Base-by-base conservation (phyloP, 2,113 vertebrate genomes). In the Spheniscus mendiculus region DNA sequence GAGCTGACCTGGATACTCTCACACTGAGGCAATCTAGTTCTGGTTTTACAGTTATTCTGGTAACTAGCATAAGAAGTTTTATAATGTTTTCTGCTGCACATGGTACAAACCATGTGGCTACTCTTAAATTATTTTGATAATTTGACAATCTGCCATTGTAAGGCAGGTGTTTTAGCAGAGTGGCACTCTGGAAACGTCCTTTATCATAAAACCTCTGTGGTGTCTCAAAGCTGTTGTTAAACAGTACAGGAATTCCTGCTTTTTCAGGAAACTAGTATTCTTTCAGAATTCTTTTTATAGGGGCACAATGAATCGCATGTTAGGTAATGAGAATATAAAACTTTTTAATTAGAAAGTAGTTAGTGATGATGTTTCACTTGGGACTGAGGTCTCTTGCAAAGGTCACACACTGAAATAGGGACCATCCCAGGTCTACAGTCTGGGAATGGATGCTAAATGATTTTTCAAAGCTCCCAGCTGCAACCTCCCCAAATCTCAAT, bases 391-490 rank as follows among this genome's bases (percentile, higher is more conserved):
- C 6, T 92, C 36, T 84, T 71, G 45, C 15, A 66, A 55, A 84
- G 40, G 77, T 71, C 42, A 18, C 49, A 17, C 12, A 11, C 34
- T 85, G 61, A 74, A 93, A 47, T 27, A 52, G 47, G 36, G 74
- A 90, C 59, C 10, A 27, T 19, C 52, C 25, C 45, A 38, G 45
- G 15, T 80, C n/a, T 67, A 12, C 10, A 52, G n/a, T 22, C 55
- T 91, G 62, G 59, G 38, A 78, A 50, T 8, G n/a, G 89, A 81
- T 86, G 72, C 52, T 90, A 69, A 78, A 83, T 36, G 32, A 78
- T 81, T 85, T 90, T 90, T 83, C 49, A 36, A 88, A 94, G 89
- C 52, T 95, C 38, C 11, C 70, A 95, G 82, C 82, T 96, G 78
- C 87, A 93, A 36, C 69, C 29, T 94, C 59, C 49, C 8, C 5